Percentiles rank a stretch among this genome's conserved stretches.
phyloP scores from a whole-genome alignment of 2,888 invertebrate genomes.

The Yponomeuta evonymella region DNA sequence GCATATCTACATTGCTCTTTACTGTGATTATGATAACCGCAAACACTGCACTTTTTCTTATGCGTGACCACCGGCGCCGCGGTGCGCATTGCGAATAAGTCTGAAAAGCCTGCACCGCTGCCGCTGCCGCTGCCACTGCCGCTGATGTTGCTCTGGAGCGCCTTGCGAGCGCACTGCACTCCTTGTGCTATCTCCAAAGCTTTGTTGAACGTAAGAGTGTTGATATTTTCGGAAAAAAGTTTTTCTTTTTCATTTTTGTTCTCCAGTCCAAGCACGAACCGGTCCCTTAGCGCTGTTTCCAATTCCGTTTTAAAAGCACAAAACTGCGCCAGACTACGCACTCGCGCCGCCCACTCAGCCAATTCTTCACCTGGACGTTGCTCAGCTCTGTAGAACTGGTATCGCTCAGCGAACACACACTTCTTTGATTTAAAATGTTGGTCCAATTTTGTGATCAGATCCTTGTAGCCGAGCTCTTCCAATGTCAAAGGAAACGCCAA shows the following conservation, averaged over 20 bases:
- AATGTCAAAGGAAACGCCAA: slow-evolving; percentile 14
- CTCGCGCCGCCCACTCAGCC: slow-evolving; percentile 23
- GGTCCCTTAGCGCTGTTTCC: slow-evolving; percentile 21
- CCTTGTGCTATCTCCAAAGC: slow-evolving; percentile 24
- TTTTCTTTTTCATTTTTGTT: slow-evolving; percentile 23
- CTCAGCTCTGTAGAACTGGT: slow-evolving; percentile 24
- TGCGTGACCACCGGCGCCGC: neutral
- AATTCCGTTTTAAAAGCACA: slow-evolving; percentile 20
- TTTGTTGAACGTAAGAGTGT: slow-evolving; percentile 20
- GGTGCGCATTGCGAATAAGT: neutral
- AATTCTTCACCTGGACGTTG: slow-evolving; percentile 25
- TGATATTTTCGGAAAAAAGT: slow-evolving; percentile 21
- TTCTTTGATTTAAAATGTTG: slow-evolving; percentile 21
- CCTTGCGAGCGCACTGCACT: slow-evolving; percentile 20
- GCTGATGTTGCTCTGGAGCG: slow-evolving; percentile 2
- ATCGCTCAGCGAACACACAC: slow-evolving; percentile 22
- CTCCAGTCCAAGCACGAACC: slow-evolving; percentile 25
- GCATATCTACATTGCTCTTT: slow-evolving; percentile 17
- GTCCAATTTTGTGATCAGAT: slow-evolving; percentile 19
- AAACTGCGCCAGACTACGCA: slow-evolving; percentile 20
- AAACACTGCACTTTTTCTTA: slow-evolving; percentile 14
- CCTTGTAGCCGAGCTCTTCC: slow-evolving; percentile 5
- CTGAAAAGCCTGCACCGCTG: neutral
- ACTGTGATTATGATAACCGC: slow-evolving; percentile 18
- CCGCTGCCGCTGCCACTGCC: slow-evolving; percentile 7